Base-by-base conservation (phyloP, 2,113 vertebrate species). In the Oncorhynchus mykiss region DNA sequence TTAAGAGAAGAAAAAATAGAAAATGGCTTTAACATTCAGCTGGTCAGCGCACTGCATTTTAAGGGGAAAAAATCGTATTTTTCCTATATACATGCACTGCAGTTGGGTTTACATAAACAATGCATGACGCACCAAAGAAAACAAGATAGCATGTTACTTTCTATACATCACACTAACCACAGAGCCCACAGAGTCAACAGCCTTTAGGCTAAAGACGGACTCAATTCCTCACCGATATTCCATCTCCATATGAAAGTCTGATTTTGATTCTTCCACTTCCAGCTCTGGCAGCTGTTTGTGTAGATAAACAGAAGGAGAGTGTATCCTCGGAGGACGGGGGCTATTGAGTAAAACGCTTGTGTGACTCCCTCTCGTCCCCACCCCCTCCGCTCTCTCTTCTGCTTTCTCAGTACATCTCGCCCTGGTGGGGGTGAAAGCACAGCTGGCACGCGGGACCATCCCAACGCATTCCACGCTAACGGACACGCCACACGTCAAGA, bases 231-330 rank as follows among this genome's bases (percentile, higher is more conserved):
- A 27, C 12, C 25, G 16, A 25, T 67, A 87, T 88, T 89, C 65
- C 65, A 67, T 27, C 65, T 71, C 14, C 69, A 80, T 80, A 85
- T 75, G 31, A 79, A 72, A 80, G 74, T 77, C 59, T 16, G 62
- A 81, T 80, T 70, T 69, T 86, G 54, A 83, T 82, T 82, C 70
- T 76, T 82, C 76, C 75, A 34, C 11, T 83, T 81, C 75, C 70
- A 79, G 74, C 69, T 9, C 31, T 68, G 84, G 88, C 89, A 89
- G 89, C 89, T 88, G 87, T 84, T 84, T 82, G 80, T 84, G 68
- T 59, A 81, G 84, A 85, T 73, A 78, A 88, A 80, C 87, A 88
- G 84, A 87, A 80, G 84, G 49, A 12, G 51, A 57, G 18, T 18
- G 51, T 29, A 73, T 81, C 66, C 83, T 84, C 80, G 45, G 57